Conservation (phyloP, 2,888 invertebrate species). For the Herminia tarsipennalis region DNA sequence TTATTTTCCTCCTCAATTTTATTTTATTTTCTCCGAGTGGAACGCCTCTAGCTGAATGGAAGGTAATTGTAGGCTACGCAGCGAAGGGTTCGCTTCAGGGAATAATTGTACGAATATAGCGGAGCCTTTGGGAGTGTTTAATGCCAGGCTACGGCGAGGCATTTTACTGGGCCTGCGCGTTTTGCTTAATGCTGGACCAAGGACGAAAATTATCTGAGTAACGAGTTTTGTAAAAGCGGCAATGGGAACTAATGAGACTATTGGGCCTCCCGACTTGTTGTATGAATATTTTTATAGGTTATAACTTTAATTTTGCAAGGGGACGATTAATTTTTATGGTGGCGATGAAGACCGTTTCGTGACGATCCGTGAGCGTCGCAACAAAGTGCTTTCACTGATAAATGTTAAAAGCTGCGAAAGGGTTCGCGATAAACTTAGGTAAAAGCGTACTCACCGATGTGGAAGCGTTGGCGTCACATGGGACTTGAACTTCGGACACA, state of each 20-base stretch:
- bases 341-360: constrained; percentile 48
- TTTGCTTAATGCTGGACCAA: constrained; percentile 76
- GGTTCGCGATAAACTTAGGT: constrained; percentile 53
- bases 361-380: constrained; percentile 25
- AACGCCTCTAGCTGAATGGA: constrained; percentile 77
- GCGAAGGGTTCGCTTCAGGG: constrained; percentile 80
- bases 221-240: constrained; percentile 80
- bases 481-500: constrained; percentile 62
- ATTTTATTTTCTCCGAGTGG: constrained; percentile 71
- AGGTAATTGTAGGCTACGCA: constrained; percentile 81
- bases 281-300: constrained; percentile 76
- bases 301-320: constrained; percentile 77
- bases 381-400: constrained; percentile 54
- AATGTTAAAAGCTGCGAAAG: constrained; percentile 54
- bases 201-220: constrained; percentile 80
- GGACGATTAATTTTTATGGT: constrained; percentile 73
- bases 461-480: constrained; percentile 52
- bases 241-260: constrained; percentile 80
- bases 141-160: constrained; percentile 76
- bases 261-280: constrained; percentile 74
- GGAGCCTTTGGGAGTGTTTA: constrained; percentile 79
- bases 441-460: constrained; percentile 67
- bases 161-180: constrained; percentile 70
- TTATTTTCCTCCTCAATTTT: constrained; percentile 79
- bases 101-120: constrained; percentile 82